phyloP scores from a whole-genome alignment of 2,888 invertebrate genomes.

The Lumbricus terrestris region DNA sequence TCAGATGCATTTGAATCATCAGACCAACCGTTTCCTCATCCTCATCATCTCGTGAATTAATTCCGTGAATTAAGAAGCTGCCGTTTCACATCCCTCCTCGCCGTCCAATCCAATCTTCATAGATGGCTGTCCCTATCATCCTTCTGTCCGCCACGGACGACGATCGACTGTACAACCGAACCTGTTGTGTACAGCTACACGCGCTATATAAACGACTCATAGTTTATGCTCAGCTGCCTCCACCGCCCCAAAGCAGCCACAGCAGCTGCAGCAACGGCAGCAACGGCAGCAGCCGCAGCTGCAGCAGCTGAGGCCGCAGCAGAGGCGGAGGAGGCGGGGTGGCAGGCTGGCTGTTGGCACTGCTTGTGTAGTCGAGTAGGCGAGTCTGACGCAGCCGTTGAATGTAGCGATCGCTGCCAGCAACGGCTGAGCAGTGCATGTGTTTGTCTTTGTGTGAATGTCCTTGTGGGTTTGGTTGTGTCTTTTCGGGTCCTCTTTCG shows the following conservation, averaged over 20 bases:
- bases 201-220: not conserved
- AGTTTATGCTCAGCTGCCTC: not conserved
- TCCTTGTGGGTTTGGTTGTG: no score
- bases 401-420: not conserved
- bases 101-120: no score
- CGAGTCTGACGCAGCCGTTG: not conserved
- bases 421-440: not conserved
- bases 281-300: not conserved
- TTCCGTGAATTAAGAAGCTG: not conserved
- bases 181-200: not conserved
- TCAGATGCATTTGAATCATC: not conserved
- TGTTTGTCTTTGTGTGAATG: not conserved
- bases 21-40: not conserved
- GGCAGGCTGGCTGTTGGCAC: no score
- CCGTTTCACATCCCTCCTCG: not conserved
- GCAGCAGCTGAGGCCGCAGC: not conserved
- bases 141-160: not conserved
- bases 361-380: no score
- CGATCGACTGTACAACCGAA: not conserved
- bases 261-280: not conserved
- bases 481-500: not conserved
- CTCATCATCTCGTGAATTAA: no score
- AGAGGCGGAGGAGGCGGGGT: no score
- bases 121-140: not conserved
- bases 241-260: not conserved